Conservation (phyloP, 2,888 invertebrate species). For the Dryococelus australis region DNA sequence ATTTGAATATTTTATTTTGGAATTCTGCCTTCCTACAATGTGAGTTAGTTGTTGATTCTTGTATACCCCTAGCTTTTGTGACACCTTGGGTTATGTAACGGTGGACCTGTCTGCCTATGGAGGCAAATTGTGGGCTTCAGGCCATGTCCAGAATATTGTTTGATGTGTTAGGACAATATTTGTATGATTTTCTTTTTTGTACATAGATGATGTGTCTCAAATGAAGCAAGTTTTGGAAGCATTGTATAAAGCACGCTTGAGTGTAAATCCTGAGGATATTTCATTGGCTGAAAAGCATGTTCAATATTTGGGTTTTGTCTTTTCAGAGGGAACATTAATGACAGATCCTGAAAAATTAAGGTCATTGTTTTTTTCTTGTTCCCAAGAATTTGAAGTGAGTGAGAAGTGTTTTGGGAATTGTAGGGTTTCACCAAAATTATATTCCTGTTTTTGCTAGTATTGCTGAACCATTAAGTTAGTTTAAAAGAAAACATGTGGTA, state of each 20-base stretch:
- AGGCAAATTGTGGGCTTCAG: background rate
- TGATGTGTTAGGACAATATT: background rate
- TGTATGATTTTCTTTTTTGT: no score
- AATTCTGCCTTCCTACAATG: background rate
- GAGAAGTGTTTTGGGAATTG: background rate
- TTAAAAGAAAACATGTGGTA: background rate
- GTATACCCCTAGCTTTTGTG: background rate
- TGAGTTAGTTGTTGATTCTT: background rate
- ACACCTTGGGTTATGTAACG: background rate
- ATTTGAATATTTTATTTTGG: background rate
- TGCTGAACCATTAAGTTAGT: background rate
- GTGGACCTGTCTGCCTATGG: background rate
- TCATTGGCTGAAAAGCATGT: background rate
- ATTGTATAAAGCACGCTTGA: no score
- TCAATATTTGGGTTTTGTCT: background rate
- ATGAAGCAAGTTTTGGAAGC: no score
- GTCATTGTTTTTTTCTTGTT: background rate
- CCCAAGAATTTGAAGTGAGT: background rate
- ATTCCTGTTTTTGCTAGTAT: background rate
- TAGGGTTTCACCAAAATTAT: background rate
- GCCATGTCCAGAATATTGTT: background rate
- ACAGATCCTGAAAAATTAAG: background rate
- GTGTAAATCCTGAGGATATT: background rate
- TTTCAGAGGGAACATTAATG: background rate
- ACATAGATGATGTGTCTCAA: no score